These are phyloP conservation scores for Lagria hirta DNA, from an alignment of 2,888 invertebrate genomes.

Conservation along the genomic window DNA sequence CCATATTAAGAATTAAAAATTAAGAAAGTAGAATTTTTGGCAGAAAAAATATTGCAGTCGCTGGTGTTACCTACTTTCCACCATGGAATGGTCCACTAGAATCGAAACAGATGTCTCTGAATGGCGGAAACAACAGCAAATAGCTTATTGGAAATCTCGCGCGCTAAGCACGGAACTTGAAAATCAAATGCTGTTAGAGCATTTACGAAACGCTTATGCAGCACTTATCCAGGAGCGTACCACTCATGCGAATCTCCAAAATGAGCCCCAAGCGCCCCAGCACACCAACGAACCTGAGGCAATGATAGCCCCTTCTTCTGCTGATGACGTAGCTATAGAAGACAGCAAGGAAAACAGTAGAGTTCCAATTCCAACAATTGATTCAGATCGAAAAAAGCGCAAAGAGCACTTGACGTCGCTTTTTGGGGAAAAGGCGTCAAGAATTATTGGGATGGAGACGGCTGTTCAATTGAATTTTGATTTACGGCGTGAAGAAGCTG, in stretches of 20 bases:
- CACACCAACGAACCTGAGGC: conserved; percentile 16
- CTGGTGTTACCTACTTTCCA: too few relatives aligned
- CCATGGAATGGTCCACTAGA: conserved; percentile 19
- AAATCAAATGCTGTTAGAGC: conserved; percentile 59
- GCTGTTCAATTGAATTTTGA: conserved; percentile 68
- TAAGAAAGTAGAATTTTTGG: too few relatives aligned
- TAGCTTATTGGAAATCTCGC: conserved; percentile 64
- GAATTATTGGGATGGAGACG: conserved; percentile 73
- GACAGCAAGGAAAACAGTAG: conserved; percentile 15
- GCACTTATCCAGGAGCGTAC: too few relatives aligned
- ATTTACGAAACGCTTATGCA: conserved; percentile 51
- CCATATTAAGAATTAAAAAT: too few relatives aligned
- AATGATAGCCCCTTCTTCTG: conserved; percentile 25
- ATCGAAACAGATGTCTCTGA: conserved; percentile 42
- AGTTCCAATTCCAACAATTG: conserved; percentile 43
- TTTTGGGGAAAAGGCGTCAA: conserved; percentile 55
- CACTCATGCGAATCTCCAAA: too few relatives aligned
- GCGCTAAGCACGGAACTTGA: conserved; percentile 61
- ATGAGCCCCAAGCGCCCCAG: conserved; percentile 33
- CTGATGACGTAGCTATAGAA: conserved; percentile 23
- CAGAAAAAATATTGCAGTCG: too few relatives aligned
- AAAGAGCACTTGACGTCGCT: conserved; percentile 29
- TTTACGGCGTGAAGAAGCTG: conserved; percentile 59
- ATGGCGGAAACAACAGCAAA: conserved; percentile 61
- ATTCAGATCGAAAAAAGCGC: conserved; percentile 49